phyloP scores from a whole-genome alignment of 2,113 vertebrate species.

The Climacteris rufus region DNA sequence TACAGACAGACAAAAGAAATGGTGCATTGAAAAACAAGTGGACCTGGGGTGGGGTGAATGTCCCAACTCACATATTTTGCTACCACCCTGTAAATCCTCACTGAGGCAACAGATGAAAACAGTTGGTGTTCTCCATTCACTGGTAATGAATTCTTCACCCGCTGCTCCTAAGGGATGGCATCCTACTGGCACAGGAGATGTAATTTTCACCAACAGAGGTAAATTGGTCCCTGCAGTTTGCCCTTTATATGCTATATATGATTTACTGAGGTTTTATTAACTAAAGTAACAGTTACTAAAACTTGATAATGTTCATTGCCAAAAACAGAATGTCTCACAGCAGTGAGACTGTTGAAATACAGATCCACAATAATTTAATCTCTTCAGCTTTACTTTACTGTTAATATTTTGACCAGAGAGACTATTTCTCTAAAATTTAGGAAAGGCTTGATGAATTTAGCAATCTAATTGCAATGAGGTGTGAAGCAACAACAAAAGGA shows the following conservation, averaged over 20 bases:
- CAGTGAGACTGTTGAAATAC: neutral
- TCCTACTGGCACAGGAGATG: neutral
- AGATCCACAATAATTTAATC: neutral
- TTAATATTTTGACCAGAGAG: neutral
- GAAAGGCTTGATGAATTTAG: neutral
- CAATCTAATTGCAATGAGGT: neutral
- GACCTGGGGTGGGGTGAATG: neutral
- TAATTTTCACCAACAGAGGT: slow-evolving; percentile 40
- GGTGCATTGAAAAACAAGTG: neutral
- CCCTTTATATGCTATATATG: neutral
- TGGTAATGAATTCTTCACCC: slow-evolving; percentile 6
- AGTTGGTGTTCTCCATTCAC: neutral
- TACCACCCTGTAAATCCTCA: neutral
- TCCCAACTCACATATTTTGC: neutral
- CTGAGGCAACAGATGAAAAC: slow-evolving; percentile 3
- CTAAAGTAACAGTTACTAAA: neutral
- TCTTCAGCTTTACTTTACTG: neutral
- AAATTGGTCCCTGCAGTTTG: slow-evolving; percentile 21
- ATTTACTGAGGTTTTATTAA: slow-evolving; percentile 37
- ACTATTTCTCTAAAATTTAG: neutral
- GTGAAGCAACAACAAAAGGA: neutral
- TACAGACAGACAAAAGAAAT: neutral
- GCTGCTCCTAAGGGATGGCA: neutral
- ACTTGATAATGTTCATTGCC: neutral
- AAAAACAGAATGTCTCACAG: neutral